Base-by-base conservation (phyloP, 2,113 vertebrate species). In the Arenaria interpres region DNA sequence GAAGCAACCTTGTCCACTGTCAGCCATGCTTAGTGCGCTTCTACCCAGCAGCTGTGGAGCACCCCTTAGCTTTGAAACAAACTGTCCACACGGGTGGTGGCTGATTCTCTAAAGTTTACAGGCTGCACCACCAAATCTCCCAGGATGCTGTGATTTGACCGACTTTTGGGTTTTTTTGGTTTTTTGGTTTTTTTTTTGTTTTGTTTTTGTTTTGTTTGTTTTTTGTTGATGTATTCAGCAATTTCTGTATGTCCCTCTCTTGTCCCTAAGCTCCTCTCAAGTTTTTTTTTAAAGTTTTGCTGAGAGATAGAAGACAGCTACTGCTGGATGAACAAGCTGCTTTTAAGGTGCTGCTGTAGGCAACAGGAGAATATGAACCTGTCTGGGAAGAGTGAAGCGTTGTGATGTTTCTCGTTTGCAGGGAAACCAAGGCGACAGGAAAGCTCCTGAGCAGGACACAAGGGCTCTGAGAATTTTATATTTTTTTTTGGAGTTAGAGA, bases 51-150 rank as follows among this genome's bases (percentile, higher is more conserved):
- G 28, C 16, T 43, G 30, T 10, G 32, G 24, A 56, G 51, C 51
- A 72, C 5, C 33, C 63, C n/a, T 33, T 12, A 33, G 60, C 35
- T 68, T 30, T 1, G 2, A 33, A 57, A 28, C 8, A 32, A 45
- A 18, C 4, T 46, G 63, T 45, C 14, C 5, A 2, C 17, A 7
- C 12, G 59, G 30, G 30, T 1, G 1, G 63, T 27, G 27, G 12
- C 15, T 32, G 14, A 7, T 45, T 69, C 43, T 41, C 32, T 33
- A 32, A 41, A 30, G 51, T 30, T 69, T 30, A 12, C 4, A 46
- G 41, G 46, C 35, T 68, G 23, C 10, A 22, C 21, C 45, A 30
- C 39, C 39, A 28, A 4, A 24, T 41, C 27, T 48, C 15, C 25
- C 23, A 59, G 22, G 32, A 27, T 13, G 14, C 14, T 45, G 39